These are phyloP conservation scores for Symphodus melops DNA, from an alignment of 2,113 vertebrate species.

Conservation along the genomic window DNA sequence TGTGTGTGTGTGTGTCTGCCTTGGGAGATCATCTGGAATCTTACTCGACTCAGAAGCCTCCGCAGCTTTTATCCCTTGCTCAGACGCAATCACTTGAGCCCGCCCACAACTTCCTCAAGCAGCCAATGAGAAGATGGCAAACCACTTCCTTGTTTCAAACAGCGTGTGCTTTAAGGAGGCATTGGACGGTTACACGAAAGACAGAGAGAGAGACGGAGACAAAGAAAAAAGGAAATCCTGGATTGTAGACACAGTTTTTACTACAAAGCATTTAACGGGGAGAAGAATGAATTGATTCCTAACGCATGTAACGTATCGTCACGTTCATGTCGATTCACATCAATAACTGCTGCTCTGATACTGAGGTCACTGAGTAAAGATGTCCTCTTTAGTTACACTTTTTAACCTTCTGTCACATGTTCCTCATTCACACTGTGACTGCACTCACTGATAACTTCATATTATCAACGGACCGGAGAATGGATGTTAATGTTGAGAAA, in stretches of 20 bases:
- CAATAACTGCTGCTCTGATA: too few relatives aligned
- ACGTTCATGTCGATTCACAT: too few relatives aligned
- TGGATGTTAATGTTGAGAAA: too few relatives aligned
- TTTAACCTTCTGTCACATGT: background rate
- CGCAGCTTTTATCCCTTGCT: constrained; percentile 58
- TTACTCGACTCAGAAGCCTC: constrained; percentile 40
- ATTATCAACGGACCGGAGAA: background rate
- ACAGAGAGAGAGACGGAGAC: constrained; percentile 23
- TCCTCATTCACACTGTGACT: background rate
- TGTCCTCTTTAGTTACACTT: background rate
- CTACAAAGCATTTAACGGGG: background rate
- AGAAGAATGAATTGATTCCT: background rate
- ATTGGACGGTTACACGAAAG: constrained; percentile 47
- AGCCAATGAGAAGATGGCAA: constrained; percentile 72
- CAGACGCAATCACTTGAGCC: constrained; percentile 31
- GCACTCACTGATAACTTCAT: background rate
- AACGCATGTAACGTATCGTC: too few relatives aligned
- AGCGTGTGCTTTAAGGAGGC: constrained; percentile 77
- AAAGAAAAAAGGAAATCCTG: constrained; percentile 39
- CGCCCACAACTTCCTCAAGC: constrained; percentile 58
- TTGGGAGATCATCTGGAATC: constrained; percentile 54
- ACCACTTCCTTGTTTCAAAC: constrained; percentile 73
- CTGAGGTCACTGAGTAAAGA: background rate
- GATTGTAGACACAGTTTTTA: background rate
- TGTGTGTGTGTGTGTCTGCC: background rate